Base-by-base conservation (phyloP, 2,113 vertebrate genomes). In the Pseudopipra pipra region DNA sequence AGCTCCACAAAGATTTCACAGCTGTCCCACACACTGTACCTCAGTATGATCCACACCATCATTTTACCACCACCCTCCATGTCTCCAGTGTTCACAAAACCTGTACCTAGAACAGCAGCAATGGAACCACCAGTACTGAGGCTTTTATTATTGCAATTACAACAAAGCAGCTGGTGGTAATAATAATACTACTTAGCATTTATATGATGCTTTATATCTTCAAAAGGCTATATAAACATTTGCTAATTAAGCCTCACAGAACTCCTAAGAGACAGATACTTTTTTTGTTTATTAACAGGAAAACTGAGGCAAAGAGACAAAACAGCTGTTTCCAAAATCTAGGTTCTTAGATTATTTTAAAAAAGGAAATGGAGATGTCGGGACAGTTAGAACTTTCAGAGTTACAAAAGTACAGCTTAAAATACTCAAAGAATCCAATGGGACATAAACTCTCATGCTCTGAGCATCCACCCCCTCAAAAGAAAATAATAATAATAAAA, bases 181-280 rank as follows among this genome's bases (percentile, higher is more conserved):
- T 66, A 93, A 85, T 56, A 89, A 17, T 33, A 91, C 16, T 79
- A 47, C 49, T 96, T 76, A 89, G 39, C 75, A 83, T 87, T 82
- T 93, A 85, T 74, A 79, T 24, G n/a, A 24, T 27, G 54, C 51
- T 87, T 90, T 91, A 6, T 68, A 52, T 76, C 67, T 93, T 90
- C 93, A 91, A 94, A 95, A 83, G 67, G 16, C 67, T 90, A 28
- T 44, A 66, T 62, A 94, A 95, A 93, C 71, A 77, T 80, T 94
- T 80, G 39, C 55, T 91, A 95, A 94, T 85, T 93, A 76, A 94
- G 22, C 30, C 51, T 85, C 51, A n/a, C 28, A 70, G 58, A 95
- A 75, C 39, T 67, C 86, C 80, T 19, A n/a, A 91, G 84, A 94
- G 44, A 37, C 31, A 59, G 43, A 43, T 59, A 52, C 1, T 5